Base-by-base conservation (phyloP, 2,797 vertebrate genomes). In the Gadopsis marmoratus region DNA sequence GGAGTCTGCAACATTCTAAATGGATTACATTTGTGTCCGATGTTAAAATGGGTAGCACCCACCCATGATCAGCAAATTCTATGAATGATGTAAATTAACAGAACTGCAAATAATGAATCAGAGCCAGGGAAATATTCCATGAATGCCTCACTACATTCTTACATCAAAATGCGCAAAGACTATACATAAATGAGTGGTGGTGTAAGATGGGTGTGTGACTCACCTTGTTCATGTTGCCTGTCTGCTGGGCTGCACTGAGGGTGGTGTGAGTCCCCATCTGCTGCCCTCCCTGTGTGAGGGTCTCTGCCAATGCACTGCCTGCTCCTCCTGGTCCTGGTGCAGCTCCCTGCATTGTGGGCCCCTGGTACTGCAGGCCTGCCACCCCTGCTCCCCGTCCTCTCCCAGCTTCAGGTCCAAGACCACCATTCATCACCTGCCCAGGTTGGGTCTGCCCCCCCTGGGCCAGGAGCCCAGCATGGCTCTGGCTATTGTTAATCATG, bases 391-490 rank as follows among this genome's bases (percentile, higher is more conserved):
- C 97, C 51, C 97, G 95, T 89, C 97, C 97, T 86, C 98, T 95
- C 83, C 97, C 97, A 35, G 95, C 96, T 19, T 89, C 91, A 78
- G 97, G 93, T 76, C 96, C 96, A 9, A 98, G 95, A 70, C 97
- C 97, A 76, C 98, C 98, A 68, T 99, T 99, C 95, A 99, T 96
- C 89, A 98, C 97, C 93, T 98, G 98, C 59, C 97, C 96, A 85
- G 93, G 81, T 62, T 95, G 95, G 91, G 96, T 92, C 69, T 96
- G 96, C 76, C 96, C 94, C 16, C 92, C 92, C 90, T 97, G 97
- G 76, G 93, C 94, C 91, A 98, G 93, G 83, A 98, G 96, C 79
- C 92, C 94, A 16, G 89, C 71, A 80, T 98, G 98, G 86, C 94
- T 94, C 90, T 97, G 97, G 93, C 93, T 97, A 91, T 95, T 98